Percentiles rank a stretch among this genome's conserved stretches.
Conservation (phyloP, 2,113 vertebrate genomes). For the Hystrix brachyura region DNA sequence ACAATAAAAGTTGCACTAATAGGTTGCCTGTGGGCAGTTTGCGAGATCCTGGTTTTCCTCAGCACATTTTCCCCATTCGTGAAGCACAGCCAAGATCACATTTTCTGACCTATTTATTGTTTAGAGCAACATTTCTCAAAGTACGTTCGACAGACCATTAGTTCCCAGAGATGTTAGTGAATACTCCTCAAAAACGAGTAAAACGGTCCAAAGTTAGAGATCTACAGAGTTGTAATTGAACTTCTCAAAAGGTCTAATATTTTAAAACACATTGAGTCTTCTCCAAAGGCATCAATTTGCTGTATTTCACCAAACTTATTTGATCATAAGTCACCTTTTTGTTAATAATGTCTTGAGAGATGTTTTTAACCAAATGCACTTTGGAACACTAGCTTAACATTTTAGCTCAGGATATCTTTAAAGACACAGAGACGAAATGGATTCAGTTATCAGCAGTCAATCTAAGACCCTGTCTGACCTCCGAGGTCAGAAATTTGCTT, state of each 20-base stretch:
- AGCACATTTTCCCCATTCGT: neutral
- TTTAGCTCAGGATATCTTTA: neutral
- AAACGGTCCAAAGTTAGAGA: neutral
- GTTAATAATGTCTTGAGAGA: neutral
- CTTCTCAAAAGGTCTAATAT: neutral
- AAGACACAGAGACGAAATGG: neutral
- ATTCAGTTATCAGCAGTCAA: neutral
- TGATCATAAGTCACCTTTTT: neutral
- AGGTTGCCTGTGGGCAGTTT: accelerated
- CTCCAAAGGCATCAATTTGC: neutral
- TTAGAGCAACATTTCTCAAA: neutral
- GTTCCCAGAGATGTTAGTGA: neutral
- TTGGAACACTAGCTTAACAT: neutral
- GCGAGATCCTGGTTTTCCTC: neutral
- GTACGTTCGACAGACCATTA: neutral
- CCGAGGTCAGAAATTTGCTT: neutral
- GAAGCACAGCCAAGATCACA: neutral
- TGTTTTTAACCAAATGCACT: neutral
- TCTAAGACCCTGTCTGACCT: neutral
- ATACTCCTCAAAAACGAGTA: neutral
- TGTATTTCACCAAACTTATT: neutral
- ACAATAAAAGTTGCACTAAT: neutral
- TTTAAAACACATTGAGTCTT: neutral
- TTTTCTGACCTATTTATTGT: neutral
- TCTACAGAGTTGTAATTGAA: neutral